Base-by-base conservation (phyloP, 2,888 invertebrate species). In the Tortrix viridana region DNA sequence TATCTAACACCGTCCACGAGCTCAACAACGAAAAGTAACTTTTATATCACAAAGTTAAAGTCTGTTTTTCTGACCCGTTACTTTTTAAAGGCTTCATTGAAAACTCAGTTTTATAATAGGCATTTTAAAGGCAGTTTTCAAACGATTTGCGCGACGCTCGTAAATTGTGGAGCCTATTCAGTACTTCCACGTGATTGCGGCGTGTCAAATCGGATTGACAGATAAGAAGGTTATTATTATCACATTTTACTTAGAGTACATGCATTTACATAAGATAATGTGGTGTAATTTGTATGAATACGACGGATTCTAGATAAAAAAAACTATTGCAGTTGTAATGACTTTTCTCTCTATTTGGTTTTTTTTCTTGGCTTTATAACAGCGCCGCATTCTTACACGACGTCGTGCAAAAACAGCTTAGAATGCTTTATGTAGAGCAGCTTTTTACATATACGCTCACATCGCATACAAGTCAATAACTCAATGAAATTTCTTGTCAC, bases 221-320 rank as follows among this genome's bases (percentile, higher is more conserved):
- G 79, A 75, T 85, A 86, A 88, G 86, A 88, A 86, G 85, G 86
- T 88, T 90, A 89, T 90, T 91, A 90, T 90, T 89, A 89, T 88
- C 87, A 87, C 89, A 90, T 89, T 91, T 89, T 86, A 90, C 85
- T 86, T 84, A 84, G 74, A 76, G 72, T 71, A 74, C 67, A 70
- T 78, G 74, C 80, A 80, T 85, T 83, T 84, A 84, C 81, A 83
- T 84, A 80, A 79, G 80, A 80, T 74, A 75, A 74, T 73, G 77
- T 74, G 74, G 69, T 75, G 79, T 83, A 81, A 82, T 84, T 84
- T 83, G 77, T 79, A 71, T 71, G 77, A 75, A 74, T 80, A 44
- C 47, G 50, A 52, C 52, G 38, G 52, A 53, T 62, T 56, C 37
- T 52, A 55, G 43, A 38, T 41, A 50, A 41, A 63, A 49, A 55